These are phyloP conservation scores for Neofelis nebulosa DNA, from an alignment of 2,113 vertebrate genomes.

Conservation along the genomic window DNA sequence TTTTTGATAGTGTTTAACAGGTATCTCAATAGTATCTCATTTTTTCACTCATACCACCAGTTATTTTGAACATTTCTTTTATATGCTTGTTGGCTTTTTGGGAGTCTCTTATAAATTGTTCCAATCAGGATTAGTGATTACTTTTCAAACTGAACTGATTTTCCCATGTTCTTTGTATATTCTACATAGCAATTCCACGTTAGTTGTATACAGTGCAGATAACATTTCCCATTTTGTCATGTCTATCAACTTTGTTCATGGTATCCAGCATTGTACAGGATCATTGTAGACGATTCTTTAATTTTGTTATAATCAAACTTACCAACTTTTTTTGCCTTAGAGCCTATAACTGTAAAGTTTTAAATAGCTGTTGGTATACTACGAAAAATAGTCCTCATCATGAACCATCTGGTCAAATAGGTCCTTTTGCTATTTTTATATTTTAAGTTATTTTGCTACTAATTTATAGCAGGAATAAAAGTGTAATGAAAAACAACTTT, in stretches of 20 bases:
- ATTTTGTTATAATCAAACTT: not conserved
- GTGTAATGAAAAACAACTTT: not conserved
- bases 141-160: not conserved
- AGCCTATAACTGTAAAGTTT: not conserved
- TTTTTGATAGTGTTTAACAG: not conserved
- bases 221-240: not conserved
- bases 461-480: not conserved
- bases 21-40: not conserved
- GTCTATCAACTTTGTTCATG: not conserved
- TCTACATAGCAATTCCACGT: not conserved
- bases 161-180: not conserved
- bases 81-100: not conserved
- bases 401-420: not conserved
- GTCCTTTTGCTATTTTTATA: not conserved
- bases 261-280: not conserved
- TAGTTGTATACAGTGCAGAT: not conserved
- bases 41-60: not conserved
- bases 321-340: not conserved
- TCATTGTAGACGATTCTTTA: not conserved
- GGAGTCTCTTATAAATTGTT: not conserved
- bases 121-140: not conserved
- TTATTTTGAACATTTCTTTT: constrained; percentile 18
- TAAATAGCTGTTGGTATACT: not conserved
- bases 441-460: not conserved
- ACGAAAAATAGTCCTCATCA: not conserved